Conservation (phyloP, 2,797 vertebrate genomes). For the Pachyuromys duprasi region DNA sequence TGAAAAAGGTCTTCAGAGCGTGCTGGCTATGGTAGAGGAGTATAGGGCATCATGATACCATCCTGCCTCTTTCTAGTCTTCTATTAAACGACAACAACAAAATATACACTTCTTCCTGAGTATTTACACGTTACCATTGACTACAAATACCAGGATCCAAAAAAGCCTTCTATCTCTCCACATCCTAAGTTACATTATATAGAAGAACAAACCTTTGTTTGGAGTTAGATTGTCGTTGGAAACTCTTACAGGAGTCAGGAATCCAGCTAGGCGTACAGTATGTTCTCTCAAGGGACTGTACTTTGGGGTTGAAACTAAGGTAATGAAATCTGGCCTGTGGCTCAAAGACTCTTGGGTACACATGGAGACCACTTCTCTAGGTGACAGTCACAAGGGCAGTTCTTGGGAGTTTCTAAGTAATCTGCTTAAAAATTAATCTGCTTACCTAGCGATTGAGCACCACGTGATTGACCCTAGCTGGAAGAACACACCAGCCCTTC, state of each 20-base stretch:
- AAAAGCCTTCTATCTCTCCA: neutral
- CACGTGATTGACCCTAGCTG: neutral
- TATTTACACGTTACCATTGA: neutral
- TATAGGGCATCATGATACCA: accelerated
- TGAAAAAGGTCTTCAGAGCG: too few relatives aligned
- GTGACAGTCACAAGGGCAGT: neutral
- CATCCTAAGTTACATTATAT: neutral
- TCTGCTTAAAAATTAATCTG: conserved; percentile 23
- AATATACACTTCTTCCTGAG: neutral
- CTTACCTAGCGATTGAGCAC: conserved; percentile 6
- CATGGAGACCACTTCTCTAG: neutral
- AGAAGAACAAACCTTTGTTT: conserved; percentile 54
- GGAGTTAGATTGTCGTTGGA: neutral
- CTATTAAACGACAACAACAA: neutral
- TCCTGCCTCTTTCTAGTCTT: neutral
- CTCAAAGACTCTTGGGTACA: neutral
- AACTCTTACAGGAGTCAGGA: neutral
- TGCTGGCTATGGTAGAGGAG: neutral
- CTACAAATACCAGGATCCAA: neutral
- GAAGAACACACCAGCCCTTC: neutral
- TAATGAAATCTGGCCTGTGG: neutral
- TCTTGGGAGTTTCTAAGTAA: neutral
- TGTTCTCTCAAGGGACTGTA: neutral
- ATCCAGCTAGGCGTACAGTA: neutral
- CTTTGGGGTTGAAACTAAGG: conserved; percentile 18